phyloP scores from a whole-genome alignment of 2,113 vertebrate species.

The Albula glossodonta region DNA sequence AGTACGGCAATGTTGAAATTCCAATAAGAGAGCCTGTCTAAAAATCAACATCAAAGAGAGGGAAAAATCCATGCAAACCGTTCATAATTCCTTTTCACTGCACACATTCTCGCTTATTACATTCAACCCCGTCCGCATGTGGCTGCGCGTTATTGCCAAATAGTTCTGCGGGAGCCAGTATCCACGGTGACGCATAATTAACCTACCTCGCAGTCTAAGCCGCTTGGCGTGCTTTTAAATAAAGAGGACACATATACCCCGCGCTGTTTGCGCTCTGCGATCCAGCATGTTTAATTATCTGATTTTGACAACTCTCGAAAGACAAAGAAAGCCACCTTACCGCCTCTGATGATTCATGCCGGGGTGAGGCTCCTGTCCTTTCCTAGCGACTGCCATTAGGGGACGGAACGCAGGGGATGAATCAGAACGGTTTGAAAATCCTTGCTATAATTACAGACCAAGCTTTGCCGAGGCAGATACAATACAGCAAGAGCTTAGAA shows the following conservation, averaged over 20 bases:
- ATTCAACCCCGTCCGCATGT: not conserved
- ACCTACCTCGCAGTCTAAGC: not conserved
- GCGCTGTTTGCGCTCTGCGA: not conserved
- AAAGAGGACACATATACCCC: not conserved
- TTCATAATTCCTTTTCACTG: not conserved
- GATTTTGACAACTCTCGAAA: not conserved
- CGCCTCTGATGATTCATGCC: not conserved
- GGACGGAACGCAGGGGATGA: not conserved
- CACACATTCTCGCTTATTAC: not conserved
- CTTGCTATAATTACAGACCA: not conserved
- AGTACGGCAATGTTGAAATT: too few relatives aligned
- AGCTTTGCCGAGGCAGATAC: not conserved
- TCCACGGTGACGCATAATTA: not conserved
- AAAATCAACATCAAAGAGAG: too few relatives aligned
- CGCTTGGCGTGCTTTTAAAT: not conserved
- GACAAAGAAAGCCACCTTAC: not conserved
- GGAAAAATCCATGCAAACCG: too few relatives aligned
- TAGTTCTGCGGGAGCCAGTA: not conserved
- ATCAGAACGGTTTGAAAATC: not conserved
- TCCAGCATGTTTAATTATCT: not conserved
- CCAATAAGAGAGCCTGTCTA: too few relatives aligned
- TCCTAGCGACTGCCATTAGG: not conserved
- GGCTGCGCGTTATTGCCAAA: not conserved
- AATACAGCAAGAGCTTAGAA: not conserved
- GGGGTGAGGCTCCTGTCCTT: not conserved